A percentile compares a stretch with the other conserved stretches of the same genome.
Conservation (phyloP, 2,888 invertebrate species). For the Papilio demoleus region DNA sequence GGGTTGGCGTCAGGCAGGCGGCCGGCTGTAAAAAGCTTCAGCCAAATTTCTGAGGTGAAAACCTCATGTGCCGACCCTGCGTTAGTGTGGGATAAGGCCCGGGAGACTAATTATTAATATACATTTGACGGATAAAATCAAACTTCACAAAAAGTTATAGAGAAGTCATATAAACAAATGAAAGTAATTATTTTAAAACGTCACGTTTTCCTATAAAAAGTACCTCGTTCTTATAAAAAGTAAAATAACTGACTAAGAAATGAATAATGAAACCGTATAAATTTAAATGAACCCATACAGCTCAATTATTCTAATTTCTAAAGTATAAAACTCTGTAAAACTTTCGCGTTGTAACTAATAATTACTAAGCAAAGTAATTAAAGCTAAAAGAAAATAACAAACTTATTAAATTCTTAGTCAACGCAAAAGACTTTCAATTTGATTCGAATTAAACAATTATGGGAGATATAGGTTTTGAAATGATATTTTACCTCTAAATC, state of each 20-base stretch:
- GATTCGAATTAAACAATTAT: too few relatives aligned
- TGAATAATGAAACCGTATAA: not conserved
- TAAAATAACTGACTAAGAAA: too few relatives aligned
- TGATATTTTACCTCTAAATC: too few relatives aligned
- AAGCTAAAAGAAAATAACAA: not conserved
- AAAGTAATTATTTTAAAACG: not conserved
- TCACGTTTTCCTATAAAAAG: not conserved
- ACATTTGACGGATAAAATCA: not conserved
- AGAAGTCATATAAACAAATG: slow-evolving; percentile 6
- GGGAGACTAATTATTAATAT: not conserved
- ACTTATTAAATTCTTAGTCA: not conserved
- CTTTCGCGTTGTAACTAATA: not conserved
- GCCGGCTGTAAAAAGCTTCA: too few relatives aligned
- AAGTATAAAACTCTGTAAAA: not conserved
- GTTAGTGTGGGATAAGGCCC: too few relatives aligned
- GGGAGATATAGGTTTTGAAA: too few relatives aligned
- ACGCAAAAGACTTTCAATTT: slow-evolving; percentile 25
- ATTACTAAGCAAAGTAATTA: not conserved
- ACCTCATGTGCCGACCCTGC: too few relatives aligned
- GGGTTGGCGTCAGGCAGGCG: too few relatives aligned
- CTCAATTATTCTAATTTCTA: not conserved
- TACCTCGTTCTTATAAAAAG: not conserved
- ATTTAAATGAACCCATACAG: not conserved
- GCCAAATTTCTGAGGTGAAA: too few relatives aligned
- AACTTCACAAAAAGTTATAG: too few relatives aligned